Evolutionary conservation across 2,797 vertebrate genomes (phyloP), one percentile per base, ranked within the genome.

Genomic region (Champsocephalus gunnari): DNA sequence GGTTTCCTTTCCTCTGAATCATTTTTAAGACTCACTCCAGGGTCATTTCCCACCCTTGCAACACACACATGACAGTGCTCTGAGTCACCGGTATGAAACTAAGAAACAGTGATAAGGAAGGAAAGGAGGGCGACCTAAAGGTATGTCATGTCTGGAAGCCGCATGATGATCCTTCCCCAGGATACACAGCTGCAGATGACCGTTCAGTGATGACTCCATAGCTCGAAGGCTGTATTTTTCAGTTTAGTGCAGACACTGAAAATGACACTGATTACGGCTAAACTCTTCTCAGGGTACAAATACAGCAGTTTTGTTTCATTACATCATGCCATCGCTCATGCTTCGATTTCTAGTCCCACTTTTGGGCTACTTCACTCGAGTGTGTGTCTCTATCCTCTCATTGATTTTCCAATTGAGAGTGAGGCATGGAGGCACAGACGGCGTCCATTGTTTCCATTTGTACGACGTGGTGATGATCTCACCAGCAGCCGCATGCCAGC

Each of bases 381-480:
- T 77, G 80, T 34, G 69, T 75, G 68, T 89, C 78, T 89, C 82
- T 83, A 69, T 87, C 72, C 82, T 79, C 62, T 44, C 85, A 89
- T 90, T 89, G 90, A 91, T 93, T 92, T 89, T 92, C 76, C 82
- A 79, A 85, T 82, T 68, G 75, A 86, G 86, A 83, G 73, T 1
- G 44, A 72, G 60, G 71, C 82, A 80, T 54, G 13, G 28, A 79
- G 49, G 82, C 81, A 73, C 77, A 87, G 91, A 68, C 85, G 72
- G 82, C 84, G n/a, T 74, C 86, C 89, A 87, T 86, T 89, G 89
- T 92, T 88, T 89, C 88, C 89, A 82, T 79, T 86, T 73, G 68
- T 71, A 57, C 21, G 47, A 70, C 59, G 24, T 2, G 59, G 75
- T 74, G 87, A 88, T 92, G 92, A 92, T 81, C 85, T 93, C 89